phyloP scores from a whole-genome alignment of 2,797 vertebrate species.

The Threskiornis aethiopicus region DNA sequence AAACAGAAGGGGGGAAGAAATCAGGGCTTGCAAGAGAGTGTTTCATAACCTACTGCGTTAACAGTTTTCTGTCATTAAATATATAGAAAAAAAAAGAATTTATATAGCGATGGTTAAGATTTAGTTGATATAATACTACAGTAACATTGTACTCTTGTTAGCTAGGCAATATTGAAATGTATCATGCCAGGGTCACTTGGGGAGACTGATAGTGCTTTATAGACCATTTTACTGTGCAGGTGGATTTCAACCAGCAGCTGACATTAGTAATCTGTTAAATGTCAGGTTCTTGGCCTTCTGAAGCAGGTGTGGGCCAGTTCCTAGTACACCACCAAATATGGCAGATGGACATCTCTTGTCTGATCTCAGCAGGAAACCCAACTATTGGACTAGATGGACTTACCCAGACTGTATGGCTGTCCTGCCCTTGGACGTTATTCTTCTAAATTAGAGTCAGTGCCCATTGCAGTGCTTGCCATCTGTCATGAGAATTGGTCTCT shows the following conservation, averaged over 20 bases:
- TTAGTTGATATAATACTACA: not conserved
- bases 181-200: not conserved
- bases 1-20: not conserved
- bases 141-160: not conserved
- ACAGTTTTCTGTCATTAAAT: not conserved
- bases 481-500: not conserved
- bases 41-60: not conserved
- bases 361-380: not conserved
- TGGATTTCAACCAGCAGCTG: not conserved
- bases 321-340: not conserved
- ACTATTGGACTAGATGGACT: not conserved
- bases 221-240: not conserved
- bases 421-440: not conserved
- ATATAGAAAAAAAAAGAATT: not conserved
- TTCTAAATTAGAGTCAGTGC: not conserved
- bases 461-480: not conserved
- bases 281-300: not conserved
- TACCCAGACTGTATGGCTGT: not conserved
- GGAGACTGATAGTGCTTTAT: not conserved
- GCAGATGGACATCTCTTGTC: not conserved
- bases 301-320: not conserved
- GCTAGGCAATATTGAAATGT: not conserved
- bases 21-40: not conserved
- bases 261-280: not conserved
- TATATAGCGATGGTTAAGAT: not conserved